Base-by-base conservation (phyloP, 1,140 invertebrate species). In the Globodera rostochiensis region DNA sequence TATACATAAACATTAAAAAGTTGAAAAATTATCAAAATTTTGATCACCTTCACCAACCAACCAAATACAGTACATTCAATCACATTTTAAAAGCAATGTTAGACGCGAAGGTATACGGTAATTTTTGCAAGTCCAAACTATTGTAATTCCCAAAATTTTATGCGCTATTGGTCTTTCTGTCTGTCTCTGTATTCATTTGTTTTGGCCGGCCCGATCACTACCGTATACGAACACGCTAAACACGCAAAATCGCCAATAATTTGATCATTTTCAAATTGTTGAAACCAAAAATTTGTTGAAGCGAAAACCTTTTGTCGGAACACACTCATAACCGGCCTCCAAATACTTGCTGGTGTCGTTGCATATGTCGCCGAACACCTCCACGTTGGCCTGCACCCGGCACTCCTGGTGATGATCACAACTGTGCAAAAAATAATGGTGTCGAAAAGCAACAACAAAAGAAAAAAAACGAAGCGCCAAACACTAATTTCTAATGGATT, bases 351-450 rank as follows among this genome's bases (percentile, higher is more conserved):
- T 46, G 25, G 45, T 66, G 21, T 50, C 25, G 25, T 75, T 21
- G 49, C 80, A 81, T 36, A 53, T 60, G 47, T 79, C 53, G 21
- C 80, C 80, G 57, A 81, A 81, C 64, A 79, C 49, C 7, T 77
- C 60, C n/a, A 49, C 70, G 36, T 45, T 53, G 19, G 60, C 80
- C 19, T 47, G 19, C 21, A 81, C 60, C 21, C 19, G 49, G 57
- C 80, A 81, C 19, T 3, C n/a, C 19, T 60, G 47, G 15, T 66
- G 46, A 15, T 57, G 60, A 19, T 81, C 25, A 67, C 80, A 81
- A 45, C 80, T 81, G 74, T 60, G 46, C 45, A 13, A 36, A 76
- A 36, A n/a, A 25, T 25, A 46, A 50, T 50, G 74, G 13, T 13
- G 57, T 64, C 15, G 19, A 64, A 64, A 64, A 64, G 53, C 53